phyloP scores from a whole-genome alignment of 64 coral and sea anemone species.

The Trachythela sp. region DNA sequence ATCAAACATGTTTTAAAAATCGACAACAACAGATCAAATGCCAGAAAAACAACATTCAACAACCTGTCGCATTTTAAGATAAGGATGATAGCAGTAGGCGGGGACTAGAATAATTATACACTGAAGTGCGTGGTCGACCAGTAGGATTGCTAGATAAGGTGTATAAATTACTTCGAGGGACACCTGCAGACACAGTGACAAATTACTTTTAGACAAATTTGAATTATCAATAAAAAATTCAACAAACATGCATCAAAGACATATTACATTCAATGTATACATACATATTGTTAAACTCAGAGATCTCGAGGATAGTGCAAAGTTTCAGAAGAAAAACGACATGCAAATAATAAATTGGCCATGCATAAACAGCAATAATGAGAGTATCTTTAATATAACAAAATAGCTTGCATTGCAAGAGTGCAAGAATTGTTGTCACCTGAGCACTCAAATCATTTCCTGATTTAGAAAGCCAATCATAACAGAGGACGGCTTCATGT shows the following conservation, averaged over 20 bases:
- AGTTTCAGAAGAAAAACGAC: no score
- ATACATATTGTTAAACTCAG: no score
- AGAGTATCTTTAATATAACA: no score
- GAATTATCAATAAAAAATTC: not conserved
- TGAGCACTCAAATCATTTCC: no score
- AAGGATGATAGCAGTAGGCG: not conserved
- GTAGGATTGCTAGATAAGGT: not conserved
- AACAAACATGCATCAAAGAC: not conserved
- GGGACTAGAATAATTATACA: not conserved
- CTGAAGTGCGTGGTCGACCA: not conserved
- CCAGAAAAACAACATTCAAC: not conserved
- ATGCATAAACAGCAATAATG: no score
- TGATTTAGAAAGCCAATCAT: no score
- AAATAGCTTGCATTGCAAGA: no score
- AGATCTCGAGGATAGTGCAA: no score
- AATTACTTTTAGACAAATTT: not conserved
- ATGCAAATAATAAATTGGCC: no score
- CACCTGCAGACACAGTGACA: not conserved
- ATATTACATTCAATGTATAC: not conserved
- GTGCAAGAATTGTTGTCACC: no score
- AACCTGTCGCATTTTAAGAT: not conserved
- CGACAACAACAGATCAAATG: not conserved
- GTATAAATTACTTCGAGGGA: not conserved
- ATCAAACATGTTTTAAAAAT: not conserved
- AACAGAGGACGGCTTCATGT: no score